Evolutionary conservation across 2,797 vertebrate species (phyloP).

Genomic region (Pachyuromys duprasi): DNA sequence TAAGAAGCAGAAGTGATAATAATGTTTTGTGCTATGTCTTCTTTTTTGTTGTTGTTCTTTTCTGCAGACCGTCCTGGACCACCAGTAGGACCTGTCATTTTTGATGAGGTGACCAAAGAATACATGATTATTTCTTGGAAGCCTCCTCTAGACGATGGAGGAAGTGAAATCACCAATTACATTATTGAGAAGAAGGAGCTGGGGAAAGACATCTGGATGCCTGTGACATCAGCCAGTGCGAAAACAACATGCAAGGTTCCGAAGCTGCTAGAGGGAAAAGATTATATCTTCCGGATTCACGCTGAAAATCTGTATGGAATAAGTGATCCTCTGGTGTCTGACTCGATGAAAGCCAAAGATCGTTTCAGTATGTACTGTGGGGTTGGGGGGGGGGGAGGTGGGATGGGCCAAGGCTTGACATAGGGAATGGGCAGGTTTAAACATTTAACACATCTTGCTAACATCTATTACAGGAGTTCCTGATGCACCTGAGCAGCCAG

Average conservation of each 20-base stretch:
- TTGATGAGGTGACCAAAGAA: slow-evolving; percentile 97
- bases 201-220: slow-evolving; percentile 96
- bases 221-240: slow-evolving; percentile 94
- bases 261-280: slow-evolving; percentile 95
- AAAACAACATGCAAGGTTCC: slow-evolving; percentile 97
- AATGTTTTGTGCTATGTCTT: slow-evolving; percentile 9
- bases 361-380: slow-evolving; percentile 93
- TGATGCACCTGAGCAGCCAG: slow-evolving; percentile 96
- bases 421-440: slow-evolving; percentile 17
- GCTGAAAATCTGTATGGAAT: slow-evolving; percentile 99
- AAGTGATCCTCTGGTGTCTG: slow-evolving; percentile 97
- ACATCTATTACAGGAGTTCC: slow-evolving; percentile 92
- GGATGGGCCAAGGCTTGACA: slow-evolving; percentile 29
- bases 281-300: slow-evolving; percentile 96
- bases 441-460: slow-evolving; percentile 57
- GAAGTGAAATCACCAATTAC: slow-evolving; percentile 96
- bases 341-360: slow-evolving; percentile 98
- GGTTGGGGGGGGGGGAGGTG: neutral
- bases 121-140: slow-evolving; percentile 98
- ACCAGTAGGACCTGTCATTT: slow-evolving; percentile 96
- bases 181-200: slow-evolving; percentile 96
- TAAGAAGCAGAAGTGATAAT: slow-evolving; percentile 27
- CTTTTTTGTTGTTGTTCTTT: slow-evolving; percentile 66
- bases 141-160: slow-evolving; percentile 96
- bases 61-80: slow-evolving; percentile 95